Percentiles rank a stretch among this genome's conserved stretches.
Evolutionary conservation across 2,888 invertebrate species (phyloP).

Genomic region (Protonemura montana): DNA sequence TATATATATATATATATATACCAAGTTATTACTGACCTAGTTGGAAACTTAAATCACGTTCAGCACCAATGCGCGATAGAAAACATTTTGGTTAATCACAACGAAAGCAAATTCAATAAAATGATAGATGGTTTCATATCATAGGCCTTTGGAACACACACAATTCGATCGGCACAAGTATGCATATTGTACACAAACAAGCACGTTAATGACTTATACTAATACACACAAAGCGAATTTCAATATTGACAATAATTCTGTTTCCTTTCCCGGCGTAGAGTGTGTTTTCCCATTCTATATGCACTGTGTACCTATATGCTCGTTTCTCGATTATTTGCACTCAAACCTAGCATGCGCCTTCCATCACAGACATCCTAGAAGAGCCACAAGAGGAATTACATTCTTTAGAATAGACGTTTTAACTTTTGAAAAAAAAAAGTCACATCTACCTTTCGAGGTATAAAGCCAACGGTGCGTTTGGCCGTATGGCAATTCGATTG

Average conservation of each 20-base stretch:
- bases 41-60: not conserved
- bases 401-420: not conserved
- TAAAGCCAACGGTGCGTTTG: not conserved
- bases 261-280: not conserved
- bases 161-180: constrained; percentile 12
- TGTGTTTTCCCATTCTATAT: not conserved
- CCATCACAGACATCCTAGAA: not conserved
- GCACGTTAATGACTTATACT: constrained; percentile 3
- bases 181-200: not conserved
- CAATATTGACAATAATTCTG: constrained; percentile 12
- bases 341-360: not conserved
- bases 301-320: constrained; percentile 4
- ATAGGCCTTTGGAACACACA: not conserved
- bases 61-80: not conserved
- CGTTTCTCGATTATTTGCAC: not conserved
- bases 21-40: not conserved
- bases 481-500: not conserved
- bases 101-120: not conserved
- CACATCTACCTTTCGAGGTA: not conserved
- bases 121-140: not conserved
- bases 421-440: constrained; percentile 7
- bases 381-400: not conserved
- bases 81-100: not conserved
- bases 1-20: no score
- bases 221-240: constrained; percentile 12